phyloP scores from a whole-genome alignment of 2,888 invertebrate species.

The Ectemnius lituratus region DNA sequence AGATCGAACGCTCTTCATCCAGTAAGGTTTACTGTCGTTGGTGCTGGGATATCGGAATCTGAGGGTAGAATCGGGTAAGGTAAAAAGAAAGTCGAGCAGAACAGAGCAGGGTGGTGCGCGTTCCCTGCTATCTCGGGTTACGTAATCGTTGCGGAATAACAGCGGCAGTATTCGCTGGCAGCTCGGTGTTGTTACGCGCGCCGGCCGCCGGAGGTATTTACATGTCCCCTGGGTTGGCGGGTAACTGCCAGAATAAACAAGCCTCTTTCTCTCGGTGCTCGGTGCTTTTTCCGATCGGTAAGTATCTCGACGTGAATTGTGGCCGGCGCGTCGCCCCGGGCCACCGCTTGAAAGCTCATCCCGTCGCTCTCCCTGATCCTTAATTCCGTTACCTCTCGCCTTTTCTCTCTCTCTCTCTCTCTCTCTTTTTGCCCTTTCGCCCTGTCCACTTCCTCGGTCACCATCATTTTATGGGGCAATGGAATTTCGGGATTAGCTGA shows the following conservation, averaged over 20 bases:
- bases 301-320: slow-evolving; percentile 47
- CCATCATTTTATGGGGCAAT: slow-evolving; percentile 31
- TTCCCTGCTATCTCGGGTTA: slow-evolving; percentile 28
- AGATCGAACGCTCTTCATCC: too few relatives aligned
- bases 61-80: slow-evolving; percentile 4
- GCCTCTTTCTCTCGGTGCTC: slow-evolving; percentile 27
- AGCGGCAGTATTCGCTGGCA: too few relatives aligned
- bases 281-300: slow-evolving; percentile 49
- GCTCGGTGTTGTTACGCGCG: slow-evolving; percentile 6
- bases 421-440: slow-evolving; percentile 7
- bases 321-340: not conserved
- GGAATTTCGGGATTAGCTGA: too few relatives aligned
- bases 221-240: slow-evolving; percentile 44
- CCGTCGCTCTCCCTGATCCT: slow-evolving; percentile 26
- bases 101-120: slow-evolving; percentile 10
- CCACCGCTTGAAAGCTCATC: slow-evolving; percentile 16
- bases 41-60: too few relatives aligned
- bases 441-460: not conserved
- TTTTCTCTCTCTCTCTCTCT: too few relatives aligned
- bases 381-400: slow-evolving; percentile 44
- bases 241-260: slow-evolving; percentile 48
- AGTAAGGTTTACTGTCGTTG: too few relatives aligned
- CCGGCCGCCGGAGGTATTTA: slow-evolving; percentile 46
- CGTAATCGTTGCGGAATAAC: slow-evolving; percentile 55
- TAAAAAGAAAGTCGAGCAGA: slow-evolving; percentile 21